These are phyloP conservation scores for Lerema accius DNA, from an alignment of 1,140 invertebrate species.

Conservation along the genomic window DNA sequence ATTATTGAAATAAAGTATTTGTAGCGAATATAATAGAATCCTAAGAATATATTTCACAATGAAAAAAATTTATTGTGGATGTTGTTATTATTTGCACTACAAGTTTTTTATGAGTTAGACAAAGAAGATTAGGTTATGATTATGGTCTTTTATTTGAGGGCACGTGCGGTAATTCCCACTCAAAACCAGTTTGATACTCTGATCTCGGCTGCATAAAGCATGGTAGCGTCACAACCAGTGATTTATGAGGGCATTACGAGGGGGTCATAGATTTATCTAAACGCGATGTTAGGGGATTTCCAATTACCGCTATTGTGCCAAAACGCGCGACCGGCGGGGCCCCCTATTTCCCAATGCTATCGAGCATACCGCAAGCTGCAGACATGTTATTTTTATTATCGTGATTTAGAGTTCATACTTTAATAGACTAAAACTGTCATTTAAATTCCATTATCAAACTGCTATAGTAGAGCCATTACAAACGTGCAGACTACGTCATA, in stretches of 20 bases:
- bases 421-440: no score
- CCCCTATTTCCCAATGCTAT: constrained; percentile 38
- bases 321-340: constrained; percentile 23
- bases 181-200: constrained; percentile 3
- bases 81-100: no score
- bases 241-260: constrained; percentile 61
- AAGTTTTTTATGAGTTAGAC: no score
- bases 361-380: constrained; percentile 5
- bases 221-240: constrained; percentile 36
- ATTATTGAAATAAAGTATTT: no score
- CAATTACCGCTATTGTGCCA: constrained; percentile 56
- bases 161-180: constrained; percentile 1
- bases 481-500: no score
- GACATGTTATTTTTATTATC: background rate
- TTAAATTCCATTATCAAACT: no score
- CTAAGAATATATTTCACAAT: no score
- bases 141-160: background rate
- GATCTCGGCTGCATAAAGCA: constrained; percentile 6
- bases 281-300: constrained; percentile 44
- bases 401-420: no score
- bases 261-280: constrained; percentile 49
- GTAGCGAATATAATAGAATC: no score
- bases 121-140: no score
- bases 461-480: no score
- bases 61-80: no score